phyloP scores from a whole-genome alignment of 2,888 invertebrate species.

The Melanophora roralis region DNA sequence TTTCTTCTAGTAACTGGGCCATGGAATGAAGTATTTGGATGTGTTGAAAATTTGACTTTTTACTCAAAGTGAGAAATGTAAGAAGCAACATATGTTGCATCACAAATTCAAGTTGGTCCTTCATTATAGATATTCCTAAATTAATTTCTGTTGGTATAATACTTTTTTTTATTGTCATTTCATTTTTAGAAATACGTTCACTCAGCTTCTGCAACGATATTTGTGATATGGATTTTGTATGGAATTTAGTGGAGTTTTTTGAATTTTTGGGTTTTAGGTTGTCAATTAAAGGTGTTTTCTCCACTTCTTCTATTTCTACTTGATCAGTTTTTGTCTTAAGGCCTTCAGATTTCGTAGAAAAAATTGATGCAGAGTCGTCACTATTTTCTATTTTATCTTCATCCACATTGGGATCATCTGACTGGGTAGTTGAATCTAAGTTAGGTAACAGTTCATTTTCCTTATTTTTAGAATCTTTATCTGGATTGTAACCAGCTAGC shows the following conservation, averaged over 20 bases:
- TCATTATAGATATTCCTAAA: conserved; percentile 61
- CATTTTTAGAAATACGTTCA: conserved; percentile 8
- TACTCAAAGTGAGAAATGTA: conserved; percentile 66
- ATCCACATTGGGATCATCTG: not conserved
- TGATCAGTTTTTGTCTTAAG: not conserved
- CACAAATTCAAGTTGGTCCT: conserved; percentile 67
- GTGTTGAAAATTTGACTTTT: conserved; percentile 62
- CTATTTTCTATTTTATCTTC: not conserved
- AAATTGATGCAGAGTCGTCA: not conserved
- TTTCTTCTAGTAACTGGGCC: conserved; percentile 63
- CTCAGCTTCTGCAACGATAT: not conserved
- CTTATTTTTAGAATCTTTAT: not conserved
- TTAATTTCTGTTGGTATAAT: conserved; percentile 49
- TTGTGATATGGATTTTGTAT: not conserved
- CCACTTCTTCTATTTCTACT: not conserved
- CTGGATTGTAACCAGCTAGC: conserved; percentile 9
- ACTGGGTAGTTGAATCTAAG: not conserved
- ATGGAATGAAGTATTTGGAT: conserved; percentile 63
- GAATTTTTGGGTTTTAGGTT: not conserved
- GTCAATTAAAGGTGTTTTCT: not conserved
- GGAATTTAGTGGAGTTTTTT: not conserved
- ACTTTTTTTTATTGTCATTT: not conserved
- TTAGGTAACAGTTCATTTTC: not conserved
- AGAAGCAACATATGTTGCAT: conserved; percentile 70
- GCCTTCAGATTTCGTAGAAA: not conserved